These are phyloP conservation scores for Tympanoctomys barrerae DNA, from an alignment of 2,797 vertebrate genomes.

Conservation along the genomic window DNA sequence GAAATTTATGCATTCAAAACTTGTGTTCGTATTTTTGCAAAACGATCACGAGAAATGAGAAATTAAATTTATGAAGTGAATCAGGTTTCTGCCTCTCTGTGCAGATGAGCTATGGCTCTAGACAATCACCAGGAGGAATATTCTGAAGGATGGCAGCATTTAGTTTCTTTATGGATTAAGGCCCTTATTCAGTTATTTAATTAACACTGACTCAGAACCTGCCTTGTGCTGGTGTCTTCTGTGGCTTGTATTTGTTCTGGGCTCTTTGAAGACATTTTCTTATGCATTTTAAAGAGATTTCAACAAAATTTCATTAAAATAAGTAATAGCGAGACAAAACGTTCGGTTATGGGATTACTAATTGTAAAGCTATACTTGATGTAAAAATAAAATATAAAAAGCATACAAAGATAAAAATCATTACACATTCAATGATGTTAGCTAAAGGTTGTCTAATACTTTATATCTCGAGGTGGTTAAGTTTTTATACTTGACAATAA, in stretches of 20 bases:
- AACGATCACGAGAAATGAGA: background rate
- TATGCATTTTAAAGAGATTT: background rate
- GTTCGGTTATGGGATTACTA: constrained; percentile 47
- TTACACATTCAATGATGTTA: background rate
- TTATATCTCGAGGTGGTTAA: background rate
- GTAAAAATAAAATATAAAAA: constrained; percentile 23
- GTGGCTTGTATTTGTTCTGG: background rate
- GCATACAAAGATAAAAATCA: background rate
- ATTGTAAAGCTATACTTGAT: constrained; percentile 32
- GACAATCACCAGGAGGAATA: background rate
- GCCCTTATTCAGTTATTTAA: background rate
- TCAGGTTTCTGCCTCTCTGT: background rate
- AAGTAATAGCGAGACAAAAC: constrained; percentile 58
- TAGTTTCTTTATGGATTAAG: background rate
- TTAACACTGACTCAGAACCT: background rate
- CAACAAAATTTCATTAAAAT: constrained; percentile 43
- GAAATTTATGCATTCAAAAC: background rate
- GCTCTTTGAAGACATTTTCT: background rate
- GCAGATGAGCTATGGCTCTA: background rate
- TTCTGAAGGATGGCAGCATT: background rate
- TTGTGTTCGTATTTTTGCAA: background rate
- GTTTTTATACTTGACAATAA: background rate
- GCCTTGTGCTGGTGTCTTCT: background rate
- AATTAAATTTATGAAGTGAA: background rate
- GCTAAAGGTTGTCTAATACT: background rate